phyloP scores from a whole-genome alignment of 2,113 vertebrate species.

The Urocolius indicus region DNA sequence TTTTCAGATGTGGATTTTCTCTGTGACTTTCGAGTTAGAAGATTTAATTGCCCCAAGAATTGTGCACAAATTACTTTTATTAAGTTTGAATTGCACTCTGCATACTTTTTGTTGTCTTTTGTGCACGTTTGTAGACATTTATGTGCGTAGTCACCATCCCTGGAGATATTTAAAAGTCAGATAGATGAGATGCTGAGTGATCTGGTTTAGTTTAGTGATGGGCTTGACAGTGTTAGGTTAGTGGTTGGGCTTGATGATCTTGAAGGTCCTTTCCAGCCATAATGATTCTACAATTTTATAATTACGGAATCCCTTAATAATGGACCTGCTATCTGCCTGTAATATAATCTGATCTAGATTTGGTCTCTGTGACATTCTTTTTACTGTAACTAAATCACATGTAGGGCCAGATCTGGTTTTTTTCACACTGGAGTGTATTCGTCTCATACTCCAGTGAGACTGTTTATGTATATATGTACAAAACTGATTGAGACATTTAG shows the following conservation, averaged over 20 bases:
- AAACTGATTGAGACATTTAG: neutral
- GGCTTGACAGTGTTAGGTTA: too few relatives aligned
- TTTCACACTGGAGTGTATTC: neutral
- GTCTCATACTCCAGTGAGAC: neutral
- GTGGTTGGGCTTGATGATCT: too few relatives aligned
- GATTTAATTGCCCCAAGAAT: neutral
- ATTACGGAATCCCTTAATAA: neutral
- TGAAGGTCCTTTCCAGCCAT: too few relatives aligned
- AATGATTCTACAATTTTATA: neutral
- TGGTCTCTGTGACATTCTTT: neutral
- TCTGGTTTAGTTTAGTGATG: too few relatives aligned
- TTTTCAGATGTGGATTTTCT: neutral
- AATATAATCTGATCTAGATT: neutral
- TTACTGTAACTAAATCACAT: neutral
- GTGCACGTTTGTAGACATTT: neutral
- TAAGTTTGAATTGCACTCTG: neutral
- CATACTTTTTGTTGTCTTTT: neutral
- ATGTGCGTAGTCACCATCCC: neutral
- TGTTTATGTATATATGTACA: neutral
- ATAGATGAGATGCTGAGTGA: too few relatives aligned
- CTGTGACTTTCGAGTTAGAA: neutral
- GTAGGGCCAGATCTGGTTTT: neutral
- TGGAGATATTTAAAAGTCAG: too few relatives aligned
- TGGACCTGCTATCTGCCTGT: neutral
- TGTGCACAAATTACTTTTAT: neutral